Evolutionary conservation across 2,888 invertebrate genomes (phyloP).

Genomic region (Exephanes ischioxanthus): DNA sequence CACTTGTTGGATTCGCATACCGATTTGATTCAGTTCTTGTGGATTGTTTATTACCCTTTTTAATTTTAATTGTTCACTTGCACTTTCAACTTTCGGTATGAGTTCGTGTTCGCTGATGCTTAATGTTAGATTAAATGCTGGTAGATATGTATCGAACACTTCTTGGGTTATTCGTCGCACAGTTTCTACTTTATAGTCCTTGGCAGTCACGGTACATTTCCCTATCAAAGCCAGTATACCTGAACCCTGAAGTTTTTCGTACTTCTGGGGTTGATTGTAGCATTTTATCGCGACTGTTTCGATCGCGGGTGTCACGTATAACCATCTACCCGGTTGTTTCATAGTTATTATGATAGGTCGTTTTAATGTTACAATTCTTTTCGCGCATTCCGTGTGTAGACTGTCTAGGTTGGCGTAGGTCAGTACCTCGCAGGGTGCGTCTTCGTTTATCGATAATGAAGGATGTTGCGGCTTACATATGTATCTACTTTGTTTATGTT

Average conservation of each 20-base stretch:
- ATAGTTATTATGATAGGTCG: not conserved
- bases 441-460: too few species aligned
- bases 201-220: too few species aligned
- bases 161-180: too few species aligned
- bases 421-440: not conserved
- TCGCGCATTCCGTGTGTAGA: not conserved
- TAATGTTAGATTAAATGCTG: too few species aligned
- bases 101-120: not conserved
- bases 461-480: too few species aligned
- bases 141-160: too few species aligned
- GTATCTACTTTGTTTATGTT: too few species aligned
- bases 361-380: not conserved
- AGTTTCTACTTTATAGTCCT: too few species aligned
- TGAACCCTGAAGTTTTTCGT: too few species aligned
- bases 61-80: not conserved
- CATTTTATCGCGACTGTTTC: too few species aligned
- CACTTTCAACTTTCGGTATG: not conserved
- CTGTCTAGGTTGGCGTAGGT: not conserved
- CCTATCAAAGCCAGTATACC: too few species aligned
- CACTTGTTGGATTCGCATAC: not conserved
- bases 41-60: conserved; percentile 17
- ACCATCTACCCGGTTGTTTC: not conserved
- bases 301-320: not conserved
- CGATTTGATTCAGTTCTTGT: not conserved
- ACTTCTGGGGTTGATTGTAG: too few species aligned